Percentiles rank a stretch among this genome's conserved stretches.
Evolutionary conservation across 1,140 invertebrate species (phyloP).

Genomic region (Magallana ariakensis): DNA sequence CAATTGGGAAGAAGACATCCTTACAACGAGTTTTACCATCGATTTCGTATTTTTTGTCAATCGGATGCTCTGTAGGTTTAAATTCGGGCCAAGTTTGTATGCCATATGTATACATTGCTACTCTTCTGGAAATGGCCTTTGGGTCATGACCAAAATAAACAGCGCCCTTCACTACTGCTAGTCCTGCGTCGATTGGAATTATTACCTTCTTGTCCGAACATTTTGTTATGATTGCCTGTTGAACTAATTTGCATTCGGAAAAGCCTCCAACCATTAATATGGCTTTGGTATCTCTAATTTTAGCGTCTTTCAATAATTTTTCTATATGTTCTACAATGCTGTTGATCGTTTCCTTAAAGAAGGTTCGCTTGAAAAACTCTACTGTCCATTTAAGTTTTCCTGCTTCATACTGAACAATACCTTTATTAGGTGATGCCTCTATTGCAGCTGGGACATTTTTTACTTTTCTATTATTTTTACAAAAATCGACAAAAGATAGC

Average conservation of each 20-base stretch:
- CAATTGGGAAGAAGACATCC: conserved; percentile 48
- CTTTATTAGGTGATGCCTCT: neutral
- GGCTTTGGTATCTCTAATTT: conserved; percentile 20
- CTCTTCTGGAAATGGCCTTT: neutral
- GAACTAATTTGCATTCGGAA: conserved; percentile 52
- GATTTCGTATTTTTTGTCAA: neutral
- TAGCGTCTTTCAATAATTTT: conserved; percentile 41
- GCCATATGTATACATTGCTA: conserved; percentile 41
- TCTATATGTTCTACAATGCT: conserved; percentile 44
- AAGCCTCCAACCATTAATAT: conserved; percentile 59
- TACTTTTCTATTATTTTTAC: neutral
- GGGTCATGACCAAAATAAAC: conserved; percentile 38
- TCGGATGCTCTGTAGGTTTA: neutral
- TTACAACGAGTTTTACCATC: conserved; percentile 22
- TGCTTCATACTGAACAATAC: neutral
- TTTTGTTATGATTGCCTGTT: conserved; percentile 40
- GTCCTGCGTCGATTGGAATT: conserved; percentile 45
- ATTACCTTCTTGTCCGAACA: conserved; percentile 49
- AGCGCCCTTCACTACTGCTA: conserved; percentile 55
- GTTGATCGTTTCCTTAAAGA: conserved; percentile 32
- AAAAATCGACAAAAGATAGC: neutral
- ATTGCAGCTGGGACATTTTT: neutral
- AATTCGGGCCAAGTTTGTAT: conserved; percentile 48
- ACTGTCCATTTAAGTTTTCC: neutral
- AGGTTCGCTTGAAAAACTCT: neutral